Evolutionary conservation across 2,113 vertebrate species (phyloP).

Genomic region (Neodon shergylaensis): DNA sequence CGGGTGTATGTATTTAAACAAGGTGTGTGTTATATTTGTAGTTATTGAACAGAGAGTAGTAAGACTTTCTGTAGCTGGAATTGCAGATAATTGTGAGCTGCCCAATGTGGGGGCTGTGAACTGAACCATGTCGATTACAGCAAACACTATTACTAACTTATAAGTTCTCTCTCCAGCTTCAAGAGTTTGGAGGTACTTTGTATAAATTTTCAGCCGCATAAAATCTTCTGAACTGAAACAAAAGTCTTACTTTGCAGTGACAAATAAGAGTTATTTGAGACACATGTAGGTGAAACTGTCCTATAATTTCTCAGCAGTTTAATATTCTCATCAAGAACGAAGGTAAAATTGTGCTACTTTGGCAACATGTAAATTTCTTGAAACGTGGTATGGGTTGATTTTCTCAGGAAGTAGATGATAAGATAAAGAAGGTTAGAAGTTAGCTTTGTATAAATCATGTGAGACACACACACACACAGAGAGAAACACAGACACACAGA

Average conservation of each 20-base stretch:
- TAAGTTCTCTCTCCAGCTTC: neutral
- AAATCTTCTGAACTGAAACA: constrained; percentile 22
- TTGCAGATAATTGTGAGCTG: neutral
- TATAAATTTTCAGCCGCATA: neutral
- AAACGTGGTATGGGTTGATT: neutral
- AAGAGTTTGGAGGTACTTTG: neutral
- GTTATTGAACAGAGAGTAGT: neutral
- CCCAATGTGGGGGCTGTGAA: neutral
- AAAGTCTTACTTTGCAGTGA: neutral
- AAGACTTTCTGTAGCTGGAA: neutral
- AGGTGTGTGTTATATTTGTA: neutral
- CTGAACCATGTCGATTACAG: neutral
- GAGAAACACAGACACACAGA: neutral
- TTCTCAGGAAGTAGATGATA: neutral
- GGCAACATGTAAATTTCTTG: neutral
- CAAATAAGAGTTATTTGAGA: neutral
- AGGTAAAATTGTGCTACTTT: neutral
- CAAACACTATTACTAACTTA: neutral
- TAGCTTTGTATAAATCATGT: neutral
- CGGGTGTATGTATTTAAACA: neutral
- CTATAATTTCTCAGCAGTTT: neutral
- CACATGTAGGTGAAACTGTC: neutral
- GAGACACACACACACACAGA: neutral
- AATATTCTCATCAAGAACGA: neutral
- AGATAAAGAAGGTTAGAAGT: neutral